These are phyloP conservation scores for Sipunculus nudus DNA, from an alignment of 2,888 invertebrate genomes.

Conservation along the genomic window DNA sequence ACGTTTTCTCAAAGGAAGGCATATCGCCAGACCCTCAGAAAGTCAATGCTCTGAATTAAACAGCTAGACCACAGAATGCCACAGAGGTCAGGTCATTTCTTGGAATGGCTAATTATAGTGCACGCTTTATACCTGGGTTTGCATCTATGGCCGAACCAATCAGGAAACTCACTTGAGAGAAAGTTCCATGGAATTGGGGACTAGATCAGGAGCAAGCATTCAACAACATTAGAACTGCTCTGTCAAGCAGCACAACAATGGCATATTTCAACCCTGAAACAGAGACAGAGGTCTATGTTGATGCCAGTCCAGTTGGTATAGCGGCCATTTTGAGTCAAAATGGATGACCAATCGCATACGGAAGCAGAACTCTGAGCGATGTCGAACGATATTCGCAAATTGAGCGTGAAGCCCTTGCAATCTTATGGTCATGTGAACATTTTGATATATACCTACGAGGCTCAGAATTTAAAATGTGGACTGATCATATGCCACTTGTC, in stretches of 20 bases:
- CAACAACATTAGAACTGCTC: conserved; percentile 12
- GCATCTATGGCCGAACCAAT: conserved; percentile 39
- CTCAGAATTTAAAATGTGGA: neutral
- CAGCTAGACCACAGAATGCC: conserved; percentile 32
- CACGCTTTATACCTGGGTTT: conserved; percentile 42
- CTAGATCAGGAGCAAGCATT: conserved; percentile 31
- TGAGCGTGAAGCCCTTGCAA: conserved; percentile 5
- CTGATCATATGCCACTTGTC: conserved; percentile 11
- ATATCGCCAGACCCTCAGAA: conserved; percentile 36
- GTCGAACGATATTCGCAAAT: conserved; percentile 10
- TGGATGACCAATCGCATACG: neutral
- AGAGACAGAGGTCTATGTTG: conserved; percentile 29
- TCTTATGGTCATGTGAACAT: conserved; percentile 11
- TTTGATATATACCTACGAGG: conserved; percentile 5
- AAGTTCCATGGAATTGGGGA: conserved; percentile 35
- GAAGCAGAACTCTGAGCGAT: neutral
- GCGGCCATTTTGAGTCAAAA: conserved; percentile 41
- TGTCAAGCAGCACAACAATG: conserved; percentile 18
- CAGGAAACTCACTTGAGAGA: conserved; percentile 33
- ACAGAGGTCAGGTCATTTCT: conserved; percentile 39
- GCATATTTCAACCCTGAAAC: conserved; percentile 33
- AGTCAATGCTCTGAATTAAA: conserved; percentile 34
- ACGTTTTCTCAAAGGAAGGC: conserved; percentile 13
- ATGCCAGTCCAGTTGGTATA: conserved; percentile 42
- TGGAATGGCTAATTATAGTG: conserved; percentile 41